Evolutionary conservation across 2,797 vertebrate genomes (phyloP), one percentile per base, ranked within the genome.

Genomic region (Gymnopithys bicolor): DNA sequence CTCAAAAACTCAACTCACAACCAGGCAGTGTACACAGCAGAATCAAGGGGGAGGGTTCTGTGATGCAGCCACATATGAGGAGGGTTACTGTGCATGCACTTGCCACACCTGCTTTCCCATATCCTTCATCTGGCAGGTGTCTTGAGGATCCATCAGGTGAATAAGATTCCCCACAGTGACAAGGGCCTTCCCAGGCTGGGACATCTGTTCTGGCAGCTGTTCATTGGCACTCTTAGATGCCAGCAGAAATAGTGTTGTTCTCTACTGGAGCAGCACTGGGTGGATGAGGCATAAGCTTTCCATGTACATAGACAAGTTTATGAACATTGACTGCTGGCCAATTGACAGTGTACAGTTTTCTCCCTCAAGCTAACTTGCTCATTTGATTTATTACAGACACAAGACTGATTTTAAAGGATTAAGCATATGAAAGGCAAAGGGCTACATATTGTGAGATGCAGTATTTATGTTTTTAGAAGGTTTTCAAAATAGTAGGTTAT

Each of bases 101-200:
- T 28, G 5, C 60, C 24, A 15, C 55, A 35, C 35, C 30, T 48
- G 4, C 1, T 63, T 73, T 45, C 75, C 64, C 41, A 21, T 30
- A 46, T 43, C 64, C 24, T n/a, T 19, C 19, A 25, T 17, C 69
- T 73, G 39, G 17, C 51, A 45, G n/a, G 35, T 71, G 64, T 77
- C 69, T 63, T 0, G 1, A 0, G 8, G 51, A 46, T 55, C 53
- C 33, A 2, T 4, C 35, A 16, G 53, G 49, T 59, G 27, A 67
- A 24, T 55, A 46, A 63, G 51, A 37, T 68, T 19, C 41, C 45
- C 13, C 0, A 0, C 1, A 0, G 58, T 52, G 48, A 35, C 74
- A 67, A 7, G 53, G 53, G 24, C 49, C 45, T 84, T 59, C 59
- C 63, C 33, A n/a, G n/a, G 28, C 55, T 13, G 22, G 59, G 53